Conservation (phyloP, 2,888 invertebrate species). For the Nephrotoma guestfalica region DNA sequence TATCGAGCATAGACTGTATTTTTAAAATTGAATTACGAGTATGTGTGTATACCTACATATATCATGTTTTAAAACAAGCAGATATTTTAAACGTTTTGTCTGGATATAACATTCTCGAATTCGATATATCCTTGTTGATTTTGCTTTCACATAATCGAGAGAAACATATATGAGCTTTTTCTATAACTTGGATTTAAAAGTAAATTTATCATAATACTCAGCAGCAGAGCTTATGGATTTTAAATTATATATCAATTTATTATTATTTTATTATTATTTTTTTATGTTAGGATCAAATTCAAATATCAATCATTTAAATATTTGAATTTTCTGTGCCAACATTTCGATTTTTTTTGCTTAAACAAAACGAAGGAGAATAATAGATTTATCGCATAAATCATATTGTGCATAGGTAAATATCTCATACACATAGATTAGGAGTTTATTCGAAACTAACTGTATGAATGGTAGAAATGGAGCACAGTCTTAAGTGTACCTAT, state of each 20-base stretch:
- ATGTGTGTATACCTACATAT: neutral
- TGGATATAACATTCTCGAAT: neutral
- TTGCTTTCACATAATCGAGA: neutral
- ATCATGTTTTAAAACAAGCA: neutral
- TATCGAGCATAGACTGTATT: neutral
- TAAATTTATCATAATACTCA: neutral
- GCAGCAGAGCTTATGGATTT: neutral
- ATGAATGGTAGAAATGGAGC: neutral
- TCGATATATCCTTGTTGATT: neutral
- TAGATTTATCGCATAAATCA: neutral
- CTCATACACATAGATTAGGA: neutral
- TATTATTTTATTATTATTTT: neutral
- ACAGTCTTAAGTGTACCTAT: too few species aligned
- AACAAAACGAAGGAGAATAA: neutral
- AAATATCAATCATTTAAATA: neutral
- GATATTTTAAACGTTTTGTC: neutral
- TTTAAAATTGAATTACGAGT: neutral
- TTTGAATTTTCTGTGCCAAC: neutral
- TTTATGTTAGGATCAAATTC: neutral
- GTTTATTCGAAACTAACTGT: neutral
- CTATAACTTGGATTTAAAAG: neutral
- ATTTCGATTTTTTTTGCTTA: neutral
- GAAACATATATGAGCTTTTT: neutral
- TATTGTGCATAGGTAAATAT: neutral
- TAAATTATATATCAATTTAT: neutral